Evolutionary conservation across 2,888 invertebrate species (phyloP).

Genomic region (Oscheius sp.): DNA sequence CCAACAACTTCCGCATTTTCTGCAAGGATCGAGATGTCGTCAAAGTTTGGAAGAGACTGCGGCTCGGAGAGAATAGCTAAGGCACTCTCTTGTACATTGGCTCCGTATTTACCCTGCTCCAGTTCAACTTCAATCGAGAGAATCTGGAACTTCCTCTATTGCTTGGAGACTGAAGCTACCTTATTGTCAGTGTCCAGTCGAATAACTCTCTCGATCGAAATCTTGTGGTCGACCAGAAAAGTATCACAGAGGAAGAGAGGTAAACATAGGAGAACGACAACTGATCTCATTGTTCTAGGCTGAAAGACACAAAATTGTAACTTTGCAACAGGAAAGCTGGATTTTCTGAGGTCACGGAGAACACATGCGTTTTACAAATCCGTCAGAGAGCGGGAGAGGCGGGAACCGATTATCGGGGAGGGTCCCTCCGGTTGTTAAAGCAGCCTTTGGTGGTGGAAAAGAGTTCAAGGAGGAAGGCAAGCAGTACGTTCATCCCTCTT

Average conservation of each 20-base stretch:
- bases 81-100: constrained; percentile 19
- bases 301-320: neutral
- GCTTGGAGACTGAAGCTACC: constrained; percentile 6
- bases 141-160: neutral
- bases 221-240: constrained; percentile 26
- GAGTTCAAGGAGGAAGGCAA: neutral
- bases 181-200: constrained; percentile 9
- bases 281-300: neutral
- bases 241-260: neutral
- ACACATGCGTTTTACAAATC: neutral
- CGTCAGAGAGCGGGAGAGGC: neutral
- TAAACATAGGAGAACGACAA: neutral
- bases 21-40: constrained; percentile 24
- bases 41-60: constrained; percentile 10
- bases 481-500: too few species aligned
- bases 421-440: constrained; percentile 9
- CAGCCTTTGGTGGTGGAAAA: neutral
- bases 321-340: neutral
- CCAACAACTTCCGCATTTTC: constrained; percentile 17
- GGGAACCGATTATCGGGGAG: neutral
- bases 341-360: neutral
- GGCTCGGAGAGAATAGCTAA: constrained; percentile 9
- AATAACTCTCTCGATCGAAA: constrained; percentile 18
- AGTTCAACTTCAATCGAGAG: constrained; percentile 15
- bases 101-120: constrained; percentile 22